Base-by-base conservation (phyloP, 1,140 invertebrate genomes). In the Ruditapes philippinarum region DNA sequence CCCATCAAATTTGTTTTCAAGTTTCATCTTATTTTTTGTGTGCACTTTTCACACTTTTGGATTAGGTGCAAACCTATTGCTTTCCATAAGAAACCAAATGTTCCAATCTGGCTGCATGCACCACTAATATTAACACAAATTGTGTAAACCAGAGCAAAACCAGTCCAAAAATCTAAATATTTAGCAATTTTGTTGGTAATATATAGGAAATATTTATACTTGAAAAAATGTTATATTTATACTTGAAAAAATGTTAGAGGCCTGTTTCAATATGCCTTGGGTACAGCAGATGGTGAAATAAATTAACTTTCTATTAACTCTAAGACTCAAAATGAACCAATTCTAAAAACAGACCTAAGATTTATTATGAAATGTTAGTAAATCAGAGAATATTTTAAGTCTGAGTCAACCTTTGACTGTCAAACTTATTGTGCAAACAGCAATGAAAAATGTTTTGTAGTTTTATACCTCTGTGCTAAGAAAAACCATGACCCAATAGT, bases 201-300 rank as follows among this genome's bases (percentile, higher is more conserved):
- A n/a, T n/a, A 70, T 49, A 31, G 60, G 31, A 68, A 83, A 83
- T 83, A 83, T 83, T 83, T 83, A 83, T 70, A 68, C 60, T 45
- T 40, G 40, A n/a, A n/a, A n/a, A n/a, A n/a, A n/a, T n/a, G n/a
- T n/a, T n/a, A n/a, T n/a, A n/a, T n/a, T n/a, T n/a, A n/a, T n/a
- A n/a, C n/a, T n/a, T n/a, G 49, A 62, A 62, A 25, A 19, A 42
- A 68, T 83, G 81, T 70, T n/a, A 28, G 40, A 28, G 14, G 42
- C 25, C 42, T 51, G 42, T 33, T n/a, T 49, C 9, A 76, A 25
- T 51, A 51, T 73, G 40, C 22, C 25, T 76, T 11, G 1, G 1
- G 73, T 51, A 28, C 28, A 42, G 73, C 73, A 76, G 38, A 51
- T 73, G 68, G 31, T 73, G 22, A 40, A 73, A 73, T 40, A 73